Percentiles rank a stretch among this genome's conserved stretches.
phyloP scores from a whole-genome alignment of 2,888 invertebrate species.

The Tenthredo amoena region DNA sequence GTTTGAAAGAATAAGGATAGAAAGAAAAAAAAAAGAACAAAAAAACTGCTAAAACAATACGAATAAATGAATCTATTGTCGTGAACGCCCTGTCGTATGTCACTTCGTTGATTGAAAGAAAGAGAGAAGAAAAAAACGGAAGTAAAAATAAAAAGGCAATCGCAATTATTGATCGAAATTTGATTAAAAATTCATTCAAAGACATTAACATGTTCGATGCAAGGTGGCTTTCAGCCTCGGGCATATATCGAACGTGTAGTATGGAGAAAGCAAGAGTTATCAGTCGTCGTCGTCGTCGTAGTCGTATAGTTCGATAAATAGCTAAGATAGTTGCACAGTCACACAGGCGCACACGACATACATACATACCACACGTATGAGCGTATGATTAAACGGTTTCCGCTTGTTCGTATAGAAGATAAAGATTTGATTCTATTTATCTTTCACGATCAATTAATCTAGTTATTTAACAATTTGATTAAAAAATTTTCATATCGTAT shows the following conservation, averaged over 20 bases:
- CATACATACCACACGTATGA: neutral
- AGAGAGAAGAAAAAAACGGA: neutral
- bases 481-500: no score
- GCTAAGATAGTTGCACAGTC: slow-evolving; percentile 5
- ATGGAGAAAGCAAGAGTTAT: slow-evolving; percentile 38
- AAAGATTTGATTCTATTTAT: neutral
- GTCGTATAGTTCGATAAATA: slow-evolving; percentile 21
- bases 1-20: neutral
- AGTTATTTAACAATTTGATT: no score
- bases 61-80: neutral
- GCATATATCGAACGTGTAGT: slow-evolving; percentile 2
- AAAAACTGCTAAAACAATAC: neutral
- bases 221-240: neutral
- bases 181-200: slow-evolving; percentile 2
- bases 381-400: slow-evolving; percentile 10
- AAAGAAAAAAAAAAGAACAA: no score
- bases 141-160: neutral
- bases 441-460: no score
- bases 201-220: neutral
- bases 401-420: neutral
- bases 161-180: neutral
- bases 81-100: neutral
- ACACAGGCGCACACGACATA: neutral
- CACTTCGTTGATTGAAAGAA: neutral
- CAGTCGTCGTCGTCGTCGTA: slow-evolving; percentile 7